phyloP scores from a whole-genome alignment of 2,797 vertebrate species.

The Heteromormyrus szaboi region DNA sequence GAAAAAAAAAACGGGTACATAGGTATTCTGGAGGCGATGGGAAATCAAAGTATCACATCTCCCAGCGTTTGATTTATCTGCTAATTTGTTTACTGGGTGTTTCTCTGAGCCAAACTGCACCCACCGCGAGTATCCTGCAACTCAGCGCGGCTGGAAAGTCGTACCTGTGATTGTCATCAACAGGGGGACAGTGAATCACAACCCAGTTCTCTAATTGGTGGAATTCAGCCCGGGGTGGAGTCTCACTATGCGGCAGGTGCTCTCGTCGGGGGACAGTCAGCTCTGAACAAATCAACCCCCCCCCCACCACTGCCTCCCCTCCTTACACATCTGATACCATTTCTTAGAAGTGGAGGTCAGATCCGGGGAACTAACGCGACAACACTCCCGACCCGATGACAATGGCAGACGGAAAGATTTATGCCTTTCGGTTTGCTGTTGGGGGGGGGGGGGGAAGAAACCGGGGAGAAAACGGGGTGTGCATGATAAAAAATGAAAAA shows the following conservation, averaged over 20 bases:
- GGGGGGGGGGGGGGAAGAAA: slow-evolving; percentile 67
- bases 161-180: slow-evolving; percentile 7
- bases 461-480: slow-evolving; percentile 80
- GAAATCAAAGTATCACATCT: background rate
- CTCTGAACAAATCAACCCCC: slow-evolving; percentile 68
- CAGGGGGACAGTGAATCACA: background rate
- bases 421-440: slow-evolving; percentile 78
- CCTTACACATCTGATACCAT: slow-evolving; percentile 75
- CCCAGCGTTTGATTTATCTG: background rate
- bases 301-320: slow-evolving; percentile 54
- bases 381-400: slow-evolving; percentile 72
- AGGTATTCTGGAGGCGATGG: background rate
- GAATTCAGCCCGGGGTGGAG: background rate
- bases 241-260: background rate
- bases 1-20: slow-evolving; percentile 55
- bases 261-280: slow-evolving; percentile 2
- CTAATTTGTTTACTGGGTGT: slow-evolving; percentile 4
- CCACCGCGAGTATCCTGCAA: background rate
- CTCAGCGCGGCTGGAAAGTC: background rate
- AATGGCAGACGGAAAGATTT: slow-evolving; percentile 79
- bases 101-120: slow-evolving; percentile 15
- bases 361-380: slow-evolving; percentile 75
- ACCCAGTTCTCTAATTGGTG: background rate
- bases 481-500: slow-evolving; percentile 86
- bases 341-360: slow-evolving; percentile 78